phyloP scores from a whole-genome alignment of 92 coral and sea anemone genomes.

The Pocillopora grandis region DNA sequence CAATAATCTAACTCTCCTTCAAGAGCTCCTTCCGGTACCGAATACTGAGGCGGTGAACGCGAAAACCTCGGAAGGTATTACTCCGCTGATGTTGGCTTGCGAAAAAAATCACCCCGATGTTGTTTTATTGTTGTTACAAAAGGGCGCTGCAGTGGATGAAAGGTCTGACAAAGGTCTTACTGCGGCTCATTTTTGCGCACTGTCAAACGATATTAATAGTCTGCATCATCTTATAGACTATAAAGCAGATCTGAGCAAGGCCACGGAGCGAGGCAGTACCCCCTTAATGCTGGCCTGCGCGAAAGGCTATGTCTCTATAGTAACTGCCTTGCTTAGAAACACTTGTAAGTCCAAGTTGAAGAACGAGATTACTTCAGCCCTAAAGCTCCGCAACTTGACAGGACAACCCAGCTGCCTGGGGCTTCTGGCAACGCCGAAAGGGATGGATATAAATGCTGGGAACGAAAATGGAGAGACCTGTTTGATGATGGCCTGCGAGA shows the following conservation, averaged over 20 bases:
- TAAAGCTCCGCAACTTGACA: slow-evolving; percentile 23
- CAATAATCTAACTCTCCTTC: slow-evolving; percentile 67
- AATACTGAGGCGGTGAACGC: slow-evolving; percentile 62
- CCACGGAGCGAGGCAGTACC: slow-evolving; percentile 82
- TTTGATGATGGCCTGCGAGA: slow-evolving; percentile 82
- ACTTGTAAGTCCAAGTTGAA: slow-evolving; percentile 52
- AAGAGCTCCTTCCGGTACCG: slow-evolving; percentile 59
- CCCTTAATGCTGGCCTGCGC: slow-evolving; percentile 83
- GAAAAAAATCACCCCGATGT: slow-evolving; percentile 85
- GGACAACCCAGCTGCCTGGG: slow-evolving; percentile 45
- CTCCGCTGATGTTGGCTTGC: slow-evolving; percentile 81
- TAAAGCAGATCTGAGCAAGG: slow-evolving; percentile 59
- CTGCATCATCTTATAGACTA: slow-evolving; percentile 73
- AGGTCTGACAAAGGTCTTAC: slow-evolving; percentile 74
- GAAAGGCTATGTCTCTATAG: slow-evolving; percentile 74
- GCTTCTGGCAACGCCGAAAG: slow-evolving; percentile 21
- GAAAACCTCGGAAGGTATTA: slow-evolving; percentile 72
- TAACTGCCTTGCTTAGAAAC: slow-evolving; percentile 62
- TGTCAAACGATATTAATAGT: slow-evolving; percentile 71
- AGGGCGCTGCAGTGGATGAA: slow-evolving; percentile 61
- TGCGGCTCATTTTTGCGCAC: slow-evolving; percentile 79
- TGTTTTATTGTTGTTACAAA: slow-evolving; percentile 65
- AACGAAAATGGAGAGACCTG: slow-evolving; percentile 77
- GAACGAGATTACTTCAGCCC: slow-evolving; percentile 43
- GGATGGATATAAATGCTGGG: slow-evolving; percentile 49